Evolutionary conservation across 64 coral and sea anemone genomes (phyloP), one percentile per base, ranked within the genome.

Genomic region (Dendronephthya gigantea): DNA sequence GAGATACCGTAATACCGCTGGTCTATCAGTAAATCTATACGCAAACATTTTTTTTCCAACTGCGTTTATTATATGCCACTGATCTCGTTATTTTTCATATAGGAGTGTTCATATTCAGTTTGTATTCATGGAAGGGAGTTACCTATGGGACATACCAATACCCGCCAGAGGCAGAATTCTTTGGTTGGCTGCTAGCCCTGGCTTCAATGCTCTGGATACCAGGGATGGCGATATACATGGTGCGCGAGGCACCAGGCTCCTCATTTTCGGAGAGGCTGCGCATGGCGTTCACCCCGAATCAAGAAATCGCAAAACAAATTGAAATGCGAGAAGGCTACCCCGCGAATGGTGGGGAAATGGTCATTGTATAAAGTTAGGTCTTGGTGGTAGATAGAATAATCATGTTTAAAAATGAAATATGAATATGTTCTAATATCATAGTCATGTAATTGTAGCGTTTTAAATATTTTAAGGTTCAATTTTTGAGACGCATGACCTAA

Each of bases 171-270:
- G 95, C 92, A 7, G 95, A 98, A 56, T 91, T 90, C 41, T 32
- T 90, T 14, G 95, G 95, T 9, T 98, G 95, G 95, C 22, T 91
- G 31, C 84, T 98, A 17, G 95, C 95, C 16, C 83, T 98, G 3
- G 39, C 95, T 11, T 98, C 95, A 9, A 98, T 98, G 95, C 5
- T 98, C 66, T 98, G 84, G 87, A 93, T 98, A 37, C 95, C 95
- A 14, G 95, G 92, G 0, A 84, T 98, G 15, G 95, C 95, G 1
- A 28, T 93, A 4, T 98, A 93, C 87, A 90, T 91, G 81, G 33
- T 98, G 37, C 4, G 25, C 16, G 68, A 25, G 7, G 45, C 90
- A 16, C 68, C 85, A 14, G 92, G 91, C 2, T 17, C 66, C 1
- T 87, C 89, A 2, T 0, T 90, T 25, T 49, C 16, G 11, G 84